Evolutionary conservation across 1,140 invertebrate genomes (phyloP).

Genomic region (Dinoponera quadriceps): DNA sequence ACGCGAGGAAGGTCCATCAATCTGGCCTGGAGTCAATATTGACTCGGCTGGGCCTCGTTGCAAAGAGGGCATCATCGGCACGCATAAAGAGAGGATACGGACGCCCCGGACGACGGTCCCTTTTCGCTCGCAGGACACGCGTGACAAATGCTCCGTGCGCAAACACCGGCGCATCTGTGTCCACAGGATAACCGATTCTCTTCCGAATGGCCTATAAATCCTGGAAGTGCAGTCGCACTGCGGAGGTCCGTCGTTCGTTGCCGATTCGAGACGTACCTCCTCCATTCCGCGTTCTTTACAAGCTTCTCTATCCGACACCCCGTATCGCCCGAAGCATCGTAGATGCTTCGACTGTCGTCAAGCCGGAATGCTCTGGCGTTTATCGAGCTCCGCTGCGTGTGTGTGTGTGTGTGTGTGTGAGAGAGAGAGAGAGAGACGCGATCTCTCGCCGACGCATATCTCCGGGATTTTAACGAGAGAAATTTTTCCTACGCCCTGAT

Average conservation of each 20-base stretch:
- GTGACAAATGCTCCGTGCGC: slow-evolving; percentile 85
- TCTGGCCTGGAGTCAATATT: slow-evolving; percentile 85
- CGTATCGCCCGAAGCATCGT: slow-evolving; percentile 40
- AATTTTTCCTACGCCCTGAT: too few relatives aligned
- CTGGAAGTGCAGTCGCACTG: slow-evolving; percentile 57
- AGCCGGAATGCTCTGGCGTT: slow-evolving; percentile 26
- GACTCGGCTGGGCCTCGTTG: slow-evolving; percentile 84
- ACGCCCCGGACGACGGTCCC: slow-evolving; percentile 73
- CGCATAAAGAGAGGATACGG: slow-evolving; percentile 74
- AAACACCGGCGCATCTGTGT: slow-evolving; percentile 85
- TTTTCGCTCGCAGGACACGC: slow-evolving; percentile 83
- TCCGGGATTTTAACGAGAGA: neutral
- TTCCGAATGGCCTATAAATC: slow-evolving; percentile 72
- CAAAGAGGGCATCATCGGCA: slow-evolving; percentile 83
- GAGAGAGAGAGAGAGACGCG: neutral
- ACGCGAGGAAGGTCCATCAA: slow-evolving; percentile 82
- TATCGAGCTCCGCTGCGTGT: slow-evolving; percentile 14
- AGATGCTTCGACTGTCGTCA: slow-evolving; percentile 29
- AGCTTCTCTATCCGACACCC: slow-evolving; percentile 48
- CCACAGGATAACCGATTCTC: slow-evolving; percentile 80
- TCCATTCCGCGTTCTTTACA: slow-evolving; percentile 48
- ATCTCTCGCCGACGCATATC: neutral
- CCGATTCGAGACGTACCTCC: slow-evolving; percentile 47
- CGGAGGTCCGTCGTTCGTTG: slow-evolving; percentile 59
- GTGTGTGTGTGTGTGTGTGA: too few relatives aligned